Conservation (phyloP, 2,113 vertebrate species). For the Carassius auratus region DNA sequence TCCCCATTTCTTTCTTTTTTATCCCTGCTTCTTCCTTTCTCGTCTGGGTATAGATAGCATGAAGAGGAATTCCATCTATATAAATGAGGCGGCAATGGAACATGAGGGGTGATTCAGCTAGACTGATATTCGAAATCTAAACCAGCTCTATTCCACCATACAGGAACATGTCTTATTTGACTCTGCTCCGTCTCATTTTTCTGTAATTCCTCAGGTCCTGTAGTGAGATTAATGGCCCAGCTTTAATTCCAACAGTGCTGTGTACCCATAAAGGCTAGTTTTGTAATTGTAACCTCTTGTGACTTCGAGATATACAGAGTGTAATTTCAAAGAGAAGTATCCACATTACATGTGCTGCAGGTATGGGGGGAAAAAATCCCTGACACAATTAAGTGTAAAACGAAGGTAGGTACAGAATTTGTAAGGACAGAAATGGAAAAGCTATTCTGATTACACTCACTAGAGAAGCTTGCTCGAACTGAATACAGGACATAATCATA, state of each 20-base stretch:
- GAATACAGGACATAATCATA: constrained; percentile 27
- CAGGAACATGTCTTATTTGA: constrained; percentile 37
- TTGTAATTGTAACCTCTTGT: constrained; percentile 13
- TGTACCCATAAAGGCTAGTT: neutral
- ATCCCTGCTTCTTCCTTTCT: constrained; percentile 24
- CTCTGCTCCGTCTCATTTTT: neutral
- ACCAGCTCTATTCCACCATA: constrained; percentile 55
- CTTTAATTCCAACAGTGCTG: neutral
- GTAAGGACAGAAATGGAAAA: constrained; percentile 1
- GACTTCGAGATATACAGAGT: neutral
- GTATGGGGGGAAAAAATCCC: neutral
- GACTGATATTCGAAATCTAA: constrained; percentile 51
- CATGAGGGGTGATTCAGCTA: constrained; percentile 53
- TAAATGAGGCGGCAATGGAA: constrained; percentile 55
- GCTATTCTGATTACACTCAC: neutral
- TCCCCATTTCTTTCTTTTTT: neutral
- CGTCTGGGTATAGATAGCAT: constrained; percentile 17
- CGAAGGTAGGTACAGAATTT: neutral
- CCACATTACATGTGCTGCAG: neutral
- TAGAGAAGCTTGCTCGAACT: neutral
- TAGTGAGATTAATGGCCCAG: constrained; percentile 36
- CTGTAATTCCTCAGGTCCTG: constrained; percentile 19
- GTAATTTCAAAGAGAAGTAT: neutral
- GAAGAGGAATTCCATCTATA: constrained; percentile 59
- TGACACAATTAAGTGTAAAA: neutral